Evolutionary conservation across 2,888 invertebrate genomes (phyloP), one percentile per base, ranked within the genome.

Genomic region (Callosobruchus maculatus): DNA sequence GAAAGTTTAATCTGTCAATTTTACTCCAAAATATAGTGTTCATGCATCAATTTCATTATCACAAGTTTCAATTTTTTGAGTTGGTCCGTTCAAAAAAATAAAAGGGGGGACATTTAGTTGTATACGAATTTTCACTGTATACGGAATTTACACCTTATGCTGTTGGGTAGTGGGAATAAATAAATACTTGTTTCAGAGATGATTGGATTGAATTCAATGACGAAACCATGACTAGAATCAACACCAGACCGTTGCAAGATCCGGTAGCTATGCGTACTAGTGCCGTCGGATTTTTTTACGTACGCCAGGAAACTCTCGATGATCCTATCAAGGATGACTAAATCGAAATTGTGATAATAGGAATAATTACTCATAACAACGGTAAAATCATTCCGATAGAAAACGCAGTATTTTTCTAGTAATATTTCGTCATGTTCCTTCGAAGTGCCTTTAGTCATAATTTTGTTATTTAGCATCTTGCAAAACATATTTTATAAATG

Each of bases 121-220:
- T n/a, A n/a, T n/a, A n/a, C n/a, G n/a, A n/a, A n/a, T n/a, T n/a
- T n/a, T n/a, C n/a, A n/a, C n/a, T n/a, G n/a, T n/a, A n/a, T n/a
- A n/a, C n/a, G n/a, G n/a, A n/a, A n/a, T n/a, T n/a, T n/a, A n/a
- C n/a, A n/a, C n/a, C n/a, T n/a, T n/a, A n/a, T n/a, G n/a, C n/a
- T n/a, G n/a, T n/a, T n/a, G n/a, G n/a, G n/a, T n/a, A n/a, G n/a
- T n/a, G n/a, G n/a, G n/a, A n/a, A n/a, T n/a, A n/a, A n/a, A n/a
- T n/a, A n/a, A n/a, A 26, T 18, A 49, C 13, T 49, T 13, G 13
- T 18, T 49, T 13, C 13, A 75, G 13, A 75, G 68, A 80, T 78
- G 84, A 93, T 83, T 98, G 98, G 98, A 95, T 93, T 88, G 95
- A 96, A 85, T 98, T 93, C 88, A 97, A 98, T 86, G 98, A 98